Percentiles rank a stretch among this genome's conserved stretches.
phyloP scores from a whole-genome alignment of 2,888 invertebrate genomes.

The Drosophila mimetica region DNA sequence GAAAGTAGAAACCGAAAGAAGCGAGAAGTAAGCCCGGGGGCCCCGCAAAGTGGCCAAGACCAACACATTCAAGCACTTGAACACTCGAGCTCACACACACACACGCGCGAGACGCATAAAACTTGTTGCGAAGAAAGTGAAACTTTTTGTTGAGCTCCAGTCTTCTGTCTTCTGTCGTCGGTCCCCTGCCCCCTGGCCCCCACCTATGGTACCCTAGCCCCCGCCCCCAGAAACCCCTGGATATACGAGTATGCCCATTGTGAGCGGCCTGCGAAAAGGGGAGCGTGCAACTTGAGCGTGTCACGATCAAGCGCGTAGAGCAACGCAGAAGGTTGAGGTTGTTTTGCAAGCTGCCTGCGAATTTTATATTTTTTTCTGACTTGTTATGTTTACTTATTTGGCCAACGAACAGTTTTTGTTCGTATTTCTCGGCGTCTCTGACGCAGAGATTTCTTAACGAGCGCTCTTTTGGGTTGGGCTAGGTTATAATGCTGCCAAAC shows the following conservation, averaged over 20 bases:
- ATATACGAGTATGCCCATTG: slow-evolving; percentile 13
- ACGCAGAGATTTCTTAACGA: slow-evolving; percentile 37
- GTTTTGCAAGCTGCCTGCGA: slow-evolving; percentile 60
- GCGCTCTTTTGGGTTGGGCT: slow-evolving; percentile 65
- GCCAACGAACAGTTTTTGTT: slow-evolving; percentile 28
- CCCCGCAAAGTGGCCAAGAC: slow-evolving; percentile 11
- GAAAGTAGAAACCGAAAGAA: slow-evolving; percentile 73
- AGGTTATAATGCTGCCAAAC: slow-evolving; percentile 59
- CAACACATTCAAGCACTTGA: slow-evolving; percentile 1
- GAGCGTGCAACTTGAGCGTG: slow-evolving; percentile 66
- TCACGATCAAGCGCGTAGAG: slow-evolving; percentile 62
- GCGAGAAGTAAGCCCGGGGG: slow-evolving; percentile 22
- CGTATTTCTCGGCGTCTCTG: slow-evolving; percentile 22
- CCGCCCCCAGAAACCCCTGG: not conserved
- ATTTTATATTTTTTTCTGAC: slow-evolving; percentile 9
- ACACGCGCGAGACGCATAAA: slow-evolving; percentile 44
- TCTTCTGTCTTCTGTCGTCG: slow-evolving; percentile 3
- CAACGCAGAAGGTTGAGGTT: slow-evolving; percentile 72
- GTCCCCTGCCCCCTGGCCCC: not conserved
- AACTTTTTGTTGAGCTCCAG: slow-evolving; percentile 62
- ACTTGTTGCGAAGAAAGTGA: slow-evolving; percentile 82
- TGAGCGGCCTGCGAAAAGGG: slow-evolving; percentile 39
- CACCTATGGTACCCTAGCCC: slow-evolving; percentile 3
- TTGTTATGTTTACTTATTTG: slow-evolving; percentile 45
- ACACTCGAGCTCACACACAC: slow-evolving; percentile 9